Evolutionary conservation across 2,888 invertebrate species (phyloP).

Genomic region (Lasioglossum calceatum): DNA sequence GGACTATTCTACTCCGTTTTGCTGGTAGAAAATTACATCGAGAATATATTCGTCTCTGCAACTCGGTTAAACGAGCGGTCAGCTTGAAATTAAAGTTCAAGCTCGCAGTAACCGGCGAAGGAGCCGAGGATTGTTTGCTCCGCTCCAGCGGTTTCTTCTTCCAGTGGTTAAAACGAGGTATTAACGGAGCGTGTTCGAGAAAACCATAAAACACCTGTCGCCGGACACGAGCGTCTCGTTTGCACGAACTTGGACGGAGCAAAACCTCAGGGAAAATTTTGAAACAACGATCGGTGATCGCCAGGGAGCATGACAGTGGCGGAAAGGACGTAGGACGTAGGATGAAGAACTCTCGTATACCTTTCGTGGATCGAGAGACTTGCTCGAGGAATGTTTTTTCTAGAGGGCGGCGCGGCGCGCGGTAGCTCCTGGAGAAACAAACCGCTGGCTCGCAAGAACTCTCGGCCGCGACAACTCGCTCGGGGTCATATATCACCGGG

Average conservation of each 20-base stretch:
- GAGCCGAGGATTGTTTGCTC: slow-evolving; percentile 37
- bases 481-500: slow-evolving; percentile 43
- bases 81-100: slow-evolving; percentile 69
- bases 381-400: slow-evolving; percentile 18
- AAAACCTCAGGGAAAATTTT: background rate
- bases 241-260: background rate
- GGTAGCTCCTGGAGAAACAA: slow-evolving; percentile 17
- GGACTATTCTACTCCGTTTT: slow-evolving; percentile 7
- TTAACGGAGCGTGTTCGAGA: slow-evolving; percentile 19
- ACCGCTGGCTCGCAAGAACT: slow-evolving; percentile 23
- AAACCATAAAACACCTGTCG: slow-evolving; percentile 1
- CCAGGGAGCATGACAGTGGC: background rate
- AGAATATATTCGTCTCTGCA: slow-evolving; percentile 60
- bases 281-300: background rate
- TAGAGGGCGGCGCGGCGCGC: background rate
- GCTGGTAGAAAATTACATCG: slow-evolving; percentile 23
- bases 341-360: background rate
- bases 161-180: slow-evolving; percentile 25
- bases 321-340: background rate
- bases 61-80: slow-evolving; percentile 49
- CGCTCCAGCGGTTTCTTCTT: slow-evolving; percentile 58
- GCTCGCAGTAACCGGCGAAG: slow-evolving; percentile 43
- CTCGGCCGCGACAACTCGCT: slow-evolving; percentile 39
- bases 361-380: background rate
- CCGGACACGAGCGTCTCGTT: background rate